Conservation (phyloP, 2,888 invertebrate genomes). For the Seladonia tumulorum region DNA sequence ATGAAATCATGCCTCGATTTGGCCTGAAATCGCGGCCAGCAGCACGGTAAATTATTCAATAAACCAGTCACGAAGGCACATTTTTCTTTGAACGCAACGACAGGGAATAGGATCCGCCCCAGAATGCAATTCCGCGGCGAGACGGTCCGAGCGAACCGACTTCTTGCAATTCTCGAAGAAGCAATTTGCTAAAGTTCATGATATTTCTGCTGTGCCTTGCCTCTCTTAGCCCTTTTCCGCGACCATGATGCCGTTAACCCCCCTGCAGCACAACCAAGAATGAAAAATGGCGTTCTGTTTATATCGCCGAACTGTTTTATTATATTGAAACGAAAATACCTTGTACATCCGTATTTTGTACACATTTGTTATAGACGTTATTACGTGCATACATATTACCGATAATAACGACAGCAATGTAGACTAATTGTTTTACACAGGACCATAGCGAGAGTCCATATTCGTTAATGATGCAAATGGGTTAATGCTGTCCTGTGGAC, state of each 20-base stretch:
- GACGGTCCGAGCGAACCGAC: slow-evolving; percentile 2
- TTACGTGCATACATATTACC: not conserved
- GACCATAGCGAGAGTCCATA: not conserved
- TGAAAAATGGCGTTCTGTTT: not conserved
- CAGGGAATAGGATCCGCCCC: slow-evolving; percentile 29
- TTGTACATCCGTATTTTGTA: too few species aligned
- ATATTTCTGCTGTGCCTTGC: slow-evolving; percentile 16
- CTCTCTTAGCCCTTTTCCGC: not conserved
- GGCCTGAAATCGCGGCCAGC: slow-evolving; percentile 15
- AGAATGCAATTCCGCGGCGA: slow-evolving; percentile 45
- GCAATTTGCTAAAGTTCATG: slow-evolving; percentile 68
- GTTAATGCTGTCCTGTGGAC: not conserved
- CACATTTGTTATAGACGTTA: not conserved
- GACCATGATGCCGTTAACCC: not conserved
- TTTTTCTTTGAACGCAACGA: slow-evolving; percentile 59
- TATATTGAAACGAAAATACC: too few species aligned
- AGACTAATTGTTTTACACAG: not conserved
- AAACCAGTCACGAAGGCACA: slow-evolving; percentile 59
- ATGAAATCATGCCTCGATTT: slow-evolving; percentile 33
- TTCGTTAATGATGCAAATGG: not conserved
- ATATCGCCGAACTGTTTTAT: too few species aligned
- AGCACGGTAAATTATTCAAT: slow-evolving; percentile 54
- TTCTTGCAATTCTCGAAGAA: slow-evolving; percentile 57
- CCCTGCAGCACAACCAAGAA: not conserved
- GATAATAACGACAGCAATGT: not conserved